Conservation (phyloP, 2,113 vertebrate species). For the Chloropsis hardwickii region DNA sequence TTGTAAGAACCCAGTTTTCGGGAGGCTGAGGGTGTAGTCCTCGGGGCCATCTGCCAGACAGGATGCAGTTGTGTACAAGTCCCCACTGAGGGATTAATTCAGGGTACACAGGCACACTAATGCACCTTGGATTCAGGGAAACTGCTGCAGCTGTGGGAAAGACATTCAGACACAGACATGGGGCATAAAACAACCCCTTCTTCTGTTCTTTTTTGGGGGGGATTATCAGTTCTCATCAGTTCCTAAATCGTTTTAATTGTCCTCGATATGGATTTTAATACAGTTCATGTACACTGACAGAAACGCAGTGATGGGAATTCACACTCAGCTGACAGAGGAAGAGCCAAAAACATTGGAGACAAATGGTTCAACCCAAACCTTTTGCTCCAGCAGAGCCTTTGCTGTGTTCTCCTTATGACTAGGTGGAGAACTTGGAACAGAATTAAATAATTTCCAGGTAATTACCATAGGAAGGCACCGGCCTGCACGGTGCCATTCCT, state of each 20-base stretch:
- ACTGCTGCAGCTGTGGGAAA: not conserved
- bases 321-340: not conserved
- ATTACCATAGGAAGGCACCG: accelerated
- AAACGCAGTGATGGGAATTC: not conserved
- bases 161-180: not conserved
- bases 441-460: not conserved
- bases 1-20: not conserved
- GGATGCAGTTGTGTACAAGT: not conserved
- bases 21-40: not conserved
- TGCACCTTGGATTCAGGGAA: not conserved
- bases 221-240: not conserved
- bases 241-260: not conserved
- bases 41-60: not conserved
- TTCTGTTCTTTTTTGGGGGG: accelerated
- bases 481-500: not conserved
- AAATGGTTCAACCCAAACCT: not conserved
- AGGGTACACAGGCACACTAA: not conserved
- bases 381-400: not conserved
- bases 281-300: not conserved
- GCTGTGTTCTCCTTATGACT: not conserved
- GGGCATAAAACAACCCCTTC: not conserved
- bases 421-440: not conserved
- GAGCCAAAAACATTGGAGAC: not conserved
- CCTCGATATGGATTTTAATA: not conserved
- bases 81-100: not conserved